phyloP scores from a whole-genome alignment of 2,113 vertebrate species.

The Cinclus mexicanus region DNA sequence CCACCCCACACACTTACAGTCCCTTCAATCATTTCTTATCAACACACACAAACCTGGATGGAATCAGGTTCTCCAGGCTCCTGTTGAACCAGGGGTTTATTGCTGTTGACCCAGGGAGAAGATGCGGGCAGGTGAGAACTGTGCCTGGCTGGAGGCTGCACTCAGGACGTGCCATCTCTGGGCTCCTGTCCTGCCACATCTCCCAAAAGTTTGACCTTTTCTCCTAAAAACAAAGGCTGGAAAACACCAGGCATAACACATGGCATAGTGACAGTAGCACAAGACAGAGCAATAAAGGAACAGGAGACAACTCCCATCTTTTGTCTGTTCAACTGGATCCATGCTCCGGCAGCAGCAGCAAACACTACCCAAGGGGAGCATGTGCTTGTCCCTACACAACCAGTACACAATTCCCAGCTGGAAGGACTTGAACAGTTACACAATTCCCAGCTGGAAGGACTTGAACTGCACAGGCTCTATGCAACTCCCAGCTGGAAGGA shows the following conservation, averaged over 20 bases:
- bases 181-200: not conserved
- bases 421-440: not conserved
- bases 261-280: not conserved
- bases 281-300: not conserved
- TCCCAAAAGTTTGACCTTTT: not conserved
- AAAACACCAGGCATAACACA: not conserved
- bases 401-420: not conserved
- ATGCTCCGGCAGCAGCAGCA: not conserved
- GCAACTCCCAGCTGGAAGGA: not conserved
- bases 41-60: slow-evolving; percentile 11
- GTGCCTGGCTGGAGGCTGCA: not conserved
- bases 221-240: not conserved
- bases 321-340: not conserved
- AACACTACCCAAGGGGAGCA: not conserved
- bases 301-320: not conserved
- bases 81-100: not conserved
- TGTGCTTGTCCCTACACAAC: not conserved
- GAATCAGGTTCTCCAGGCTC: not conserved
- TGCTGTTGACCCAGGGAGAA: not conserved
- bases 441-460: not conserved
- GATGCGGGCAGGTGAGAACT: not conserved
- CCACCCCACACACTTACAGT: not conserved
- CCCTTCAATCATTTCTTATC: slow-evolving; percentile 39
- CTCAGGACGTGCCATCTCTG: not conserved
- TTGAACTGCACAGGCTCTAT: not conserved